Evolutionary conservation across 1,140 invertebrate genomes (phyloP).

Genomic region (Neomicropteryx cornuta): DNA sequence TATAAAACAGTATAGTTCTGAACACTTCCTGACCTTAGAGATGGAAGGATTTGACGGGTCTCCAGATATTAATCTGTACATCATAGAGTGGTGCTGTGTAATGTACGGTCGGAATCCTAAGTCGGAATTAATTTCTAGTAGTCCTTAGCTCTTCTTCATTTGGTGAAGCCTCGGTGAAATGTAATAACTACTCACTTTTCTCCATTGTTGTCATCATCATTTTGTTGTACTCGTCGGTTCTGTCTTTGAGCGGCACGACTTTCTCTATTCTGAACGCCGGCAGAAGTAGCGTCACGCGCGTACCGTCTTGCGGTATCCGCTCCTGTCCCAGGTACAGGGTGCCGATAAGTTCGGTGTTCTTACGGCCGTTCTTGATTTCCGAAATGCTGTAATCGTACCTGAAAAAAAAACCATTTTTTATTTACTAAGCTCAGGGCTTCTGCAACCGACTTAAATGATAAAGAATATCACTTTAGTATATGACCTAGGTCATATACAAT

Average conservation of each 20-base stretch:
- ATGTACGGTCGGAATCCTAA: too few species aligned
- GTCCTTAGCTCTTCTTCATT: too few species aligned
- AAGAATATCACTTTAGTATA: too few species aligned
- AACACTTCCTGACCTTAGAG: too few species aligned
- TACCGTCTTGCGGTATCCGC: conserved; percentile 38
- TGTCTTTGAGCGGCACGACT: conserved; percentile 27
- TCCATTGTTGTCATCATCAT: conserved; percentile 21
- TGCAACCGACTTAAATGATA: conserved; percentile 3
- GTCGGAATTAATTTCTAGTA: too few species aligned
- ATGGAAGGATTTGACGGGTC: too few species aligned
- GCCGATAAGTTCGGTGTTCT: conserved; percentile 26
- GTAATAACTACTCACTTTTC: conserved; percentile 22
- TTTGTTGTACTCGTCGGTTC: conserved; percentile 24
- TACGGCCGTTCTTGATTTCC: conserved; percentile 27
- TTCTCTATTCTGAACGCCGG: conserved; percentile 53
- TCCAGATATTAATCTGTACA: too few species aligned
- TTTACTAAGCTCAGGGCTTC: conserved; percentile 5
- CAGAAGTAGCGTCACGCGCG: conserved; percentile 42
- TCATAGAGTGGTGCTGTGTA: too few species aligned
- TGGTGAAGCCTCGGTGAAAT: too few species aligned
- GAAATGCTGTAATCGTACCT: conserved; percentile 44
- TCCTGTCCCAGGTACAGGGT: conserved; percentile 36
- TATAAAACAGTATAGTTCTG: too few species aligned
- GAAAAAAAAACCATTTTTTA: conserved; percentile 16
- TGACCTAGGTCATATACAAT: too few species aligned